Percentiles rank a stretch among this genome's conserved stretches.
Evolutionary conservation across 1,140 invertebrate species (phyloP).

Genomic region (Colletes latitarsis): DNA sequence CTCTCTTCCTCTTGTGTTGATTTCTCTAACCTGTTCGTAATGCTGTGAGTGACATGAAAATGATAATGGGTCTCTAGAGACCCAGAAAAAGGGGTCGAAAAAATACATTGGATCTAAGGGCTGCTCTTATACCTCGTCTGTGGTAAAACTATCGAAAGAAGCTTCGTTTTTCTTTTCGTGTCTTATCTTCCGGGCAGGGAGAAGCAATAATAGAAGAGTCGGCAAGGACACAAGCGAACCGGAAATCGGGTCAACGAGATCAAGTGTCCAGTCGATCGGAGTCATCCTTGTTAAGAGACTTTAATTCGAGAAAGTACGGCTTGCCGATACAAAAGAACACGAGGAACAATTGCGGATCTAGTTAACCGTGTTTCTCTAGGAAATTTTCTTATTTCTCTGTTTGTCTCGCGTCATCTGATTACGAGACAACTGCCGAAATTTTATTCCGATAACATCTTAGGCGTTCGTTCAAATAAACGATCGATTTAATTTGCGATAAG

Average conservation of each 20-base stretch:
- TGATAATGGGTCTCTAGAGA: too few species aligned
- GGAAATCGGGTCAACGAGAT: conserved; percentile 64
- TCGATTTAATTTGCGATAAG: too few species aligned
- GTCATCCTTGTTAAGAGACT: conserved; percentile 58
- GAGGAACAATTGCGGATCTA: neutral
- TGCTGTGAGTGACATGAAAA: too few species aligned
- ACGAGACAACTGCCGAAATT: neutral
- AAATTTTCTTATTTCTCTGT: neutral
- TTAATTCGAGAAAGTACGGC: conserved; percentile 52
- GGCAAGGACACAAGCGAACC: conserved; percentile 46
- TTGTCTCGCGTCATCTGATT: neutral
- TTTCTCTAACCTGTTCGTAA: too few species aligned
- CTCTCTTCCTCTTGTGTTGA: too few species aligned
- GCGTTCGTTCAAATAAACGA: too few species aligned
- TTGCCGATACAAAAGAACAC: neutral
- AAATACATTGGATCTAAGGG: neutral
- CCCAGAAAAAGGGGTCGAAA: too few species aligned
- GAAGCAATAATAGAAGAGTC: conserved; percentile 6
- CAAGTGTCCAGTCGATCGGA: conserved; percentile 57
- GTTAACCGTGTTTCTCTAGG: neutral
- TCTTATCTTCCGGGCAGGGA: conserved; percentile 23
- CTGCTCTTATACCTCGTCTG: too few species aligned
- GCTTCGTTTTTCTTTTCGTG: conserved; percentile 11
- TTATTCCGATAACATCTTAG: too few species aligned
- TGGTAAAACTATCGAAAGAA: neutral